Percentiles rank a stretch among this genome's conserved stretches.
Evolutionary conservation across 2,888 invertebrate genomes (phyloP).

Genomic region (Drosophila diplacantha): DNA sequence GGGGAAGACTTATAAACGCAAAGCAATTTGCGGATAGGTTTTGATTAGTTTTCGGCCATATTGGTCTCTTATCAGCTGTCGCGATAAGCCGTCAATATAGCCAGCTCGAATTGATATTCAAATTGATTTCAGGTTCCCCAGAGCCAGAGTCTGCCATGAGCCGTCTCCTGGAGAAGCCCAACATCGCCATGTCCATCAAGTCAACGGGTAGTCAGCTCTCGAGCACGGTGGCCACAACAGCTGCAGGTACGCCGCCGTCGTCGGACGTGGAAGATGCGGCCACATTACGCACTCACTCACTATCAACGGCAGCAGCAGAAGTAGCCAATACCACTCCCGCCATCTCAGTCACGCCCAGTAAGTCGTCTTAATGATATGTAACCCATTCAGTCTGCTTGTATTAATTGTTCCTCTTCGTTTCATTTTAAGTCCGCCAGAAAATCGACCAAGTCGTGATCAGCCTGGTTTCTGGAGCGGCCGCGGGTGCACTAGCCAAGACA

Average conservation of each 20-base stretch:
- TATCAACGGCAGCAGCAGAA: slow-evolving; percentile 4
- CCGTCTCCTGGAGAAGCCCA: slow-evolving; percentile 76
- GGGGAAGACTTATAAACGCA: slow-evolving; percentile 39
- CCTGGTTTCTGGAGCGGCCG: slow-evolving; percentile 92
- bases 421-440: slow-evolving; percentile 77
- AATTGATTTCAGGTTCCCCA: slow-evolving; percentile 31
- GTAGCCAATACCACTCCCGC: slow-evolving; percentile 12
- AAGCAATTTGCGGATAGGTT: slow-evolving; percentile 13
- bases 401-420: background rate
- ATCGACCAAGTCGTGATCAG: slow-evolving; percentile 86
- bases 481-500: slow-evolving; percentile 97
- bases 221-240: slow-evolving; percentile 43
- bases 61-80: slow-evolving; percentile 27
- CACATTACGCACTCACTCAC: slow-evolving; percentile 13
- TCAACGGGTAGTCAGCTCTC: slow-evolving; percentile 66
- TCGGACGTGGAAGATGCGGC: slow-evolving; percentile 53
- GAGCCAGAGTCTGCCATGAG: slow-evolving; percentile 75
- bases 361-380: background rate
- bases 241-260: slow-evolving; percentile 21
- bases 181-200: slow-evolving; percentile 77
- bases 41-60: slow-evolving; percentile 29
- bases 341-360: slow-evolving; percentile 22
- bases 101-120: slow-evolving; percentile 20
- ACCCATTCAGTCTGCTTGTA: background rate
- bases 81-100: slow-evolving; percentile 33